Evolutionary conservation across 2,888 invertebrate genomes (phyloP).

Genomic region (Anthrax anthrax): DNA sequence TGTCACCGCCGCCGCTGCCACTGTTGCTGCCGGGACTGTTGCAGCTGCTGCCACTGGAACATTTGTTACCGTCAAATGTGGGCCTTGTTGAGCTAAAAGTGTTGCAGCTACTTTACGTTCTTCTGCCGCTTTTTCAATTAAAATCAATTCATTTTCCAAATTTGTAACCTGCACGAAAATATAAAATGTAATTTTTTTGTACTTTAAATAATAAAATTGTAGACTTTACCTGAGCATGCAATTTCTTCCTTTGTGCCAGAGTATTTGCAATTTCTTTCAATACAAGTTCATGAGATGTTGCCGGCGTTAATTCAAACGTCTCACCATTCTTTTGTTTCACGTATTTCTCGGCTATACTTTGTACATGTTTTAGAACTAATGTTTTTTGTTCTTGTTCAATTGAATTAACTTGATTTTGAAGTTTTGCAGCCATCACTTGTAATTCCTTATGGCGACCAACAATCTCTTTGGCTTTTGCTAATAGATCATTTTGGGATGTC

Average conservation of each 20-base stretch:
- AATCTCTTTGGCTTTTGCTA: constrained; percentile 81
- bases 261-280: constrained; percentile 77
- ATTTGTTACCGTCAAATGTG: constrained; percentile 22
- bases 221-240: constrained; percentile 57
- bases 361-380: constrained; percentile 55
- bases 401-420: constrained; percentile 64
- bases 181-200: too few relatives aligned
- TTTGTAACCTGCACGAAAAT: constrained; percentile 30
- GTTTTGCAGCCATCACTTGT: constrained; percentile 72
- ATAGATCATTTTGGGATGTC: constrained; percentile 67
- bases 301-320: constrained; percentile 47
- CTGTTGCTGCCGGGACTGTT: not conserved
- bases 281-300: constrained; percentile 64
- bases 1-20: too few relatives aligned
- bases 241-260: constrained; percentile 65
- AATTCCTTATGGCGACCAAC: constrained; percentile 84
- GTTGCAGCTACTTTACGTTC: constrained; percentile 41
- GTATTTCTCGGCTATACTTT: constrained; percentile 61
- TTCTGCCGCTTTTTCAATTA: constrained; percentile 56
- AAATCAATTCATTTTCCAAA: constrained; percentile 62
- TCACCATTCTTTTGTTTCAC: constrained; percentile 31
- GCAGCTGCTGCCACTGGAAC: constrained; percentile 16
- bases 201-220: too few relatives aligned
- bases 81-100: constrained; percentile 26
- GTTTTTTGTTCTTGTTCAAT: constrained; percentile 60